Conservation (phyloP, 35 echinoderm and acorn worm species). For the Apostichopus parvimensis region DNA sequence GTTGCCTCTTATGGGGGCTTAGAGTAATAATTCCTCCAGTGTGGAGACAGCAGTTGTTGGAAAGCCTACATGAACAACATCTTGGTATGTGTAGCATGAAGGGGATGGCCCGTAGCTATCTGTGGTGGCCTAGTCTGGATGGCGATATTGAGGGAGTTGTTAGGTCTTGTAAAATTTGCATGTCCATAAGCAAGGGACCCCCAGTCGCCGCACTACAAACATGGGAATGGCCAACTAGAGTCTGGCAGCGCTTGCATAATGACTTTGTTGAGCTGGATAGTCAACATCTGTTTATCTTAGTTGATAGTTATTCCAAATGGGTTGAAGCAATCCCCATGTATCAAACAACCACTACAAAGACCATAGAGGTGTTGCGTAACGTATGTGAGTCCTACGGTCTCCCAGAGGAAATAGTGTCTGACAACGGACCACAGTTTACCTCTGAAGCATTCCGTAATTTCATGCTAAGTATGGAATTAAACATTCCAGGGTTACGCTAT, state of each 20-base stretch:
- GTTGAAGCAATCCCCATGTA: background rate
- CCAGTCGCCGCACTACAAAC: constrained; percentile 27
- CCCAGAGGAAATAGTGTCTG: constrained; percentile 56
- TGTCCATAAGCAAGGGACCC: constrained; percentile 35
- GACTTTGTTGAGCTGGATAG: too few relatives aligned
- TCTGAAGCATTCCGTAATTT: constrained; percentile 62
- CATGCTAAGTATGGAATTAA: constrained; percentile 42
- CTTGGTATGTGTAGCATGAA: constrained; percentile 45
- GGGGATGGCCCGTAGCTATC: constrained; percentile 35
- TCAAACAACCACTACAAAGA: background rate
- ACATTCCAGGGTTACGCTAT: constrained; percentile 25
- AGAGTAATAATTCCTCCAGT: constrained; percentile 33
- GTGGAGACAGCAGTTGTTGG: constrained; percentile 28
- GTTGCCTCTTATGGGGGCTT: constrained; percentile 45
- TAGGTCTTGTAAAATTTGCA: constrained; percentile 34
- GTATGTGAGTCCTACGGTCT: background rate
- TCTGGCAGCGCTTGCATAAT: too few relatives aligned
- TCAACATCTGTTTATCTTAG: too few relatives aligned
- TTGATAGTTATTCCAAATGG: too few relatives aligned
- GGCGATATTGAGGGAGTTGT: constrained; percentile 53
- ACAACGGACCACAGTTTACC: constrained; percentile 73
- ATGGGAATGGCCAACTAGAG: constrained; percentile 9
- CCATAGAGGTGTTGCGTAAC: constrained; percentile 21
- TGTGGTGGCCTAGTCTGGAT: constrained; percentile 55
- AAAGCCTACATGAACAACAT: constrained; percentile 45